Conservation (phyloP, 2,888 invertebrate genomes). For the Gastracanthus pulcherrimus region DNA sequence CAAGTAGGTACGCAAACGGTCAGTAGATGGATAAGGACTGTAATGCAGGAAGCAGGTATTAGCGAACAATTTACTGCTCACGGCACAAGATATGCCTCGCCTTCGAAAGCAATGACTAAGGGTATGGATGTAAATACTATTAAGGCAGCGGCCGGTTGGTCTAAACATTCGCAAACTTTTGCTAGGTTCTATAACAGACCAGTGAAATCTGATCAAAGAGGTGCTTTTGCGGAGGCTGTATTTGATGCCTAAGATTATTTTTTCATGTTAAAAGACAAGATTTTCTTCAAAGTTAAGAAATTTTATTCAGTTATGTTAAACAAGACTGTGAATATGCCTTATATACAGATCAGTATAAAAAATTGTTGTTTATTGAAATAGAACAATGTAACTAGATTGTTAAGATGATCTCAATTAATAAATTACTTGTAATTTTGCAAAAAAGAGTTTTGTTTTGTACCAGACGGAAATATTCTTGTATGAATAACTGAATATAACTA, state of each 20-base stretch:
- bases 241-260: background rate
- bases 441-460: too few species aligned
- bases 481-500: too few species aligned
- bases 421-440: too few species aligned
- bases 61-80: background rate
- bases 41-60: slow-evolving; percentile 36
- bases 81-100: background rate
- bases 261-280: too few species aligned
- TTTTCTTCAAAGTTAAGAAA: too few species aligned
- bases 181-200: slow-evolving; percentile 2
- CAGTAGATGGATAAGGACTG: background rate
- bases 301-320: too few species aligned
- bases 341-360: too few species aligned
- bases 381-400: too few species aligned
- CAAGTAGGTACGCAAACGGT: background rate
- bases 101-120: background rate
- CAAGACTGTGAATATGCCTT: too few species aligned
- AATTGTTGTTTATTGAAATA: too few species aligned
- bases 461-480: too few species aligned
- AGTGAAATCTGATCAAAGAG: background rate
- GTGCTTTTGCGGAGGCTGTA: background rate
- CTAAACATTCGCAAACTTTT: background rate
- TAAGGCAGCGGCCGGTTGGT: background rate
- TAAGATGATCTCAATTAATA: too few species aligned
- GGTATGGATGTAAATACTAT: background rate